Percentiles rank a stretch among this genome's conserved stretches.
These are phyloP conservation scores for Ladona fulva DNA, from an alignment of 1,140 invertebrate genomes.

Conservation along the genomic window DNA sequence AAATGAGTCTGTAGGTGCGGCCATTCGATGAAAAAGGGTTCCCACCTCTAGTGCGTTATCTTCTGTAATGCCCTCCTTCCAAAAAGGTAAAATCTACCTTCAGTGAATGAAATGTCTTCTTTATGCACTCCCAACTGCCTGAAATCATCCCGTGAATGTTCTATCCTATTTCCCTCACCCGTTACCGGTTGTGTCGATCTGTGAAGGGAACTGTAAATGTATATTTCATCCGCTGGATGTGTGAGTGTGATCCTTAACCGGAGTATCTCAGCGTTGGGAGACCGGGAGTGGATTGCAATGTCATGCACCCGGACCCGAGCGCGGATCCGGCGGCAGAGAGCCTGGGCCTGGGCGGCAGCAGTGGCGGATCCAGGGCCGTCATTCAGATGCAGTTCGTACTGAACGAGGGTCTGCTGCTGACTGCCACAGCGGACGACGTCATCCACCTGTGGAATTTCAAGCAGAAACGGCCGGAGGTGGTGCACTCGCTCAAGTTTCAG, in stretches of 20 bases:
- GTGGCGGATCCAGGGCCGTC: slow-evolving; percentile 45
- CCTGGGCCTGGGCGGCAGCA: not conserved
- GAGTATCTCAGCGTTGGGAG: slow-evolving; percentile 65
- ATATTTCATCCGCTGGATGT: too few species aligned
- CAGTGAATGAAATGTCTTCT: too few species aligned
- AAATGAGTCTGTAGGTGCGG: too few species aligned
- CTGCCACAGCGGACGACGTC: slow-evolving; percentile 87
- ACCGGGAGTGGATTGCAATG: slow-evolving; percentile 89
- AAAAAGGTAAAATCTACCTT: too few species aligned
- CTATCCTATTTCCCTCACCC: too few species aligned
- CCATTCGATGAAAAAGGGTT: too few species aligned
- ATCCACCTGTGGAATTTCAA: slow-evolving; percentile 96
- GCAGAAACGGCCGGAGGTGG: slow-evolving; percentile 88
- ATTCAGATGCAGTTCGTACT: slow-evolving; percentile 86
- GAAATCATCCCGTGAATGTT: too few species aligned
- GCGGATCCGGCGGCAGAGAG: slow-evolving; percentile 36
- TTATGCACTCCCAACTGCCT: too few species aligned
- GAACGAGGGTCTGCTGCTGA: slow-evolving; percentile 93
- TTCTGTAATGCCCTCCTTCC: too few species aligned
- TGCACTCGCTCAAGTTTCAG: slow-evolving; percentile 94
- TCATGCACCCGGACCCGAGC: slow-evolving; percentile 62
- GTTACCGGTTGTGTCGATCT: too few species aligned
- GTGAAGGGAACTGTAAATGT: too few species aligned
- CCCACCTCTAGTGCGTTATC: too few species aligned
- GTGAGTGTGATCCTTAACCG: slow-evolving; percentile 33